Base-by-base conservation (phyloP, 1,140 invertebrate species). In the Tribolium castaneum region DNA sequence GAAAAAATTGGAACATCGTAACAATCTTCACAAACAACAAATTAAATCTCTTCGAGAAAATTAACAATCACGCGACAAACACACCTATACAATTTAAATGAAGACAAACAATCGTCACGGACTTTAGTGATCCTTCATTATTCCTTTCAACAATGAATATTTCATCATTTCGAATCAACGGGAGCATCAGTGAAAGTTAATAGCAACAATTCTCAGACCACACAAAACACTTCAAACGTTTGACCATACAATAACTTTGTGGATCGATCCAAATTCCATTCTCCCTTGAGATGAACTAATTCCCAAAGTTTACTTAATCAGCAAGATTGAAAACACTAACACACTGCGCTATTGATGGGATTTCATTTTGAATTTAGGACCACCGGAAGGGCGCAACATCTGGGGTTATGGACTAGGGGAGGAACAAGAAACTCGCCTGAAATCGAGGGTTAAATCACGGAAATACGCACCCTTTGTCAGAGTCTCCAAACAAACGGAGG, bases 391-490 rank as follows among this genome's bases (percentile, higher is more conserved):
- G 59, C 13, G 59, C n/a, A 22, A 59, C 54, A 59, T 59, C 54
- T 59, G 54, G 54, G 30, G 59, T 35, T 66, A 16, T 12, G 19
- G 59, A n/a, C 30, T 25, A 22, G 10, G 22, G 54, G 59, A 30
- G 12, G 30, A 25, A 59, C 30, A 66, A 66, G 59, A 66, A 30
- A 22, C 59, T 34, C 12, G 30, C 9, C 59, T 14, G 25, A 30
- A 66, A 66, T 35, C 54, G 30, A 35, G 59, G 59, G 59, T 66
- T 66, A 66, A 35, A 66, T 66, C 59, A 66, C 30, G n/a, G 59
- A 66, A 66, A 66, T 35, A n/a, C 59, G 30, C 25, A 66, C 30
- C 59, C 59, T 66, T 66, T 35, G 59, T 66, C 59, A 35, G 35
- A 66, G 25, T 66, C 30, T 34, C 59, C 25, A 66, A 66, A 66